A percentile compares a stretch with the other conserved stretches of the same genome.
These are phyloP conservation scores for Pycnomerus fuliginosus DNA, from an alignment of 2,888 invertebrate genomes.

Conservation along the genomic window DNA sequence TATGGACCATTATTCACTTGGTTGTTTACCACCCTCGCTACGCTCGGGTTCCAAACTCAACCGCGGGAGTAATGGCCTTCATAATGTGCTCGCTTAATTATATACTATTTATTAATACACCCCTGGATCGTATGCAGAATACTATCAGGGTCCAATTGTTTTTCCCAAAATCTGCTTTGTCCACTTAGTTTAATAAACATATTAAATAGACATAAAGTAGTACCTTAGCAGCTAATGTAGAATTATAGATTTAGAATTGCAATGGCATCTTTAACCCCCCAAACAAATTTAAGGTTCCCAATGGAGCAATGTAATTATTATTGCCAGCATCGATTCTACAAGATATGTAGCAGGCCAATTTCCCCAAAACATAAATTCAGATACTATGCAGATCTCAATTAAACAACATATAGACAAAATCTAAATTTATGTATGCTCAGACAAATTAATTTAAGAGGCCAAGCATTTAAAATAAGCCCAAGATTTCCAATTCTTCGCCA, in stretches of 20 bases:
- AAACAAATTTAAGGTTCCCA: constrained; percentile 3
- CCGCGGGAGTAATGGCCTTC: too few species aligned
- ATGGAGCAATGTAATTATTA: constrained; percentile 6
- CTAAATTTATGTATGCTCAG: constrained; percentile 2
- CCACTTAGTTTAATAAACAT: too few species aligned
- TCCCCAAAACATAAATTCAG: constrained; percentile 7
- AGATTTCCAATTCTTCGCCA: constrained; percentile 1
- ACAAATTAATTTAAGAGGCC: constrained; percentile 7
- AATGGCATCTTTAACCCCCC: constrained; percentile 9
- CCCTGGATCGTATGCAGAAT: too few species aligned
- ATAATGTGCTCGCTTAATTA: too few species aligned
- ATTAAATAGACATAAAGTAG: too few species aligned
- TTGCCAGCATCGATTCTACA: constrained; percentile 2
- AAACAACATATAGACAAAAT: constrained; percentile 4
- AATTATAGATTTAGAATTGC: constrained; percentile 11
- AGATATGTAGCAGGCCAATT: constrained; percentile 12
- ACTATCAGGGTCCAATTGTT: too few species aligned
- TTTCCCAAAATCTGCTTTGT: too few species aligned
- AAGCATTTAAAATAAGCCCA: background rate
- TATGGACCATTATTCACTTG: too few species aligned
- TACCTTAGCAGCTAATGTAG: too few species aligned
- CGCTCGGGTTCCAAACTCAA: too few species aligned
- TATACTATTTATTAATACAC: too few species aligned
- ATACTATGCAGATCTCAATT: constrained; percentile 10
- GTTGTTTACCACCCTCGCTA: too few species aligned